Conservation (phyloP, 92 coral and sea anemone genomes). For the Porites divaricata region DNA sequence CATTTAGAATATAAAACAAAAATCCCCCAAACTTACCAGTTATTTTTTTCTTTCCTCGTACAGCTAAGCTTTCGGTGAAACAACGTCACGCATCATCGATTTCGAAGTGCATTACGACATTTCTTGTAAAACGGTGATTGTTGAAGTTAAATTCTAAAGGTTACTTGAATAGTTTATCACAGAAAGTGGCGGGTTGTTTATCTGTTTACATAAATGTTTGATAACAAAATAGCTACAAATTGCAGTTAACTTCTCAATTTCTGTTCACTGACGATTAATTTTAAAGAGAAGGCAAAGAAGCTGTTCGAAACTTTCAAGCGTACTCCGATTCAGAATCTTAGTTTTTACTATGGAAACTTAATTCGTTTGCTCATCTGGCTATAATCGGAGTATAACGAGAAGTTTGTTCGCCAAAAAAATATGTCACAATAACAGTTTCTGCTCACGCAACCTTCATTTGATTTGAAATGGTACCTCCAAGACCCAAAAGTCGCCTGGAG, state of each 20-base stretch:
- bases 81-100: constrained; percentile 17
- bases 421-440: neutral
- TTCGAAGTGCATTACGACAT: constrained; percentile 29
- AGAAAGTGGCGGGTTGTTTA: constrained; percentile 21
- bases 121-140: neutral
- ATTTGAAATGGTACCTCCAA: no score
- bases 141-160: neutral
- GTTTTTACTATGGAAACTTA: neutral
- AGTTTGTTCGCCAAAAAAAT: neutral
- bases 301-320: neutral
- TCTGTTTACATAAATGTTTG: constrained; percentile 6
- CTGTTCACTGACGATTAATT: no score
- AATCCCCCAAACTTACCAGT: constrained; percentile 16
- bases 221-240: neutral
- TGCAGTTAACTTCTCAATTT: neutral
- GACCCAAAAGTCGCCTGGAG: no score
- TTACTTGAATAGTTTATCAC: neutral
- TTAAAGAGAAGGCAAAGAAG: neutral
- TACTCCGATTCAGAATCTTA: neutral
- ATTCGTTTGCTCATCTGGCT: neutral
- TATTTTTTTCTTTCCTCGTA: neutral
- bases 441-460: neutral
- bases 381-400: neutral
- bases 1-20: neutral
- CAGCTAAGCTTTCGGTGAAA: neutral